Evolutionary conservation across 1,140 invertebrate species (phyloP).

Genomic region (Thaumatotibia leucotreta): DNA sequence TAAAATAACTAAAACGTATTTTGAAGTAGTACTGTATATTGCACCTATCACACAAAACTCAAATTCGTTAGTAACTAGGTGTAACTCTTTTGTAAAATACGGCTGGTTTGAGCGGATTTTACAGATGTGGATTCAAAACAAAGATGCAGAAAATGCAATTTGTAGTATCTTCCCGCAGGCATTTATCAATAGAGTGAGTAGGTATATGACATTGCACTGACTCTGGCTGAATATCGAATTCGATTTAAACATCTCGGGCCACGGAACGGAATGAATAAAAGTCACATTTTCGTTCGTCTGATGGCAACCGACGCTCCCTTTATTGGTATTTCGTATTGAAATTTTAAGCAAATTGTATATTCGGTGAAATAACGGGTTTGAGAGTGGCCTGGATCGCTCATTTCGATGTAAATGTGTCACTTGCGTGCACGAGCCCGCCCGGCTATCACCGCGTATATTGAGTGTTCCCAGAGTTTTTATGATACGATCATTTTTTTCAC

Average conservation of each 20-base stretch:
- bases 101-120: no score
- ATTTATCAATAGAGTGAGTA: neutral
- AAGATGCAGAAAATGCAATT: neutral
- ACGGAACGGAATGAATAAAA: constrained; percentile 33
- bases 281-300: constrained; percentile 27
- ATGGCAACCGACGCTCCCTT: constrained; percentile 17
- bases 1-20: no score
- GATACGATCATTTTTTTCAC: constrained; percentile 2
- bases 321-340: constrained; percentile 30
- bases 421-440: constrained; percentile 6
- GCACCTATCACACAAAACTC: no score
- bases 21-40: no score
- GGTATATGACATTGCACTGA: constrained; percentile 6
- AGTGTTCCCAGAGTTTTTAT: neutral
- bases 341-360: constrained; percentile 46
- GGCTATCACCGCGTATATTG: constrained; percentile 8
- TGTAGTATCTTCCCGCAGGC: neutral
- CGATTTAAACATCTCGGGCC: constrained; percentile 25
- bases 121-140: neutral
- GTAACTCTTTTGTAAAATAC: no score
- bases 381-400: constrained; percentile 31
- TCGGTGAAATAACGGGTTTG: constrained; percentile 31
- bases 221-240: constrained; percentile 9
- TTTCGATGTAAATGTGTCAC: constrained; percentile 35
- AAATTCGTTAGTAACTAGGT: no score